A percentile compares a stretch with the other conserved stretches of the same genome.
phyloP scores from a whole-genome alignment of 2,888 invertebrate genomes.

The Kryphioiulus occultus region DNA sequence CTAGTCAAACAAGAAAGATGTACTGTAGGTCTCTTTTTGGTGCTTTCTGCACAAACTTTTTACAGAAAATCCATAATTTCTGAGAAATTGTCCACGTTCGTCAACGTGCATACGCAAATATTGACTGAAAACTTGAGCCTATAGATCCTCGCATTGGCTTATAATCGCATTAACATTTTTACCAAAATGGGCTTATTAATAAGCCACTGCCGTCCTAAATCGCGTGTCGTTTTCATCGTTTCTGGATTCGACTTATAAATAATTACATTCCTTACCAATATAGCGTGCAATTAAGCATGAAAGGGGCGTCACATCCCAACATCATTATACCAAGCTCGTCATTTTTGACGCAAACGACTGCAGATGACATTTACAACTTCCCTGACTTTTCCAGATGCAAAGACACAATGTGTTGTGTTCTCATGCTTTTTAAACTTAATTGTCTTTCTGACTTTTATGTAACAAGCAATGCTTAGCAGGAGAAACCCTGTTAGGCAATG shows the following conservation, averaged over 20 bases:
- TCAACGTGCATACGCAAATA: background rate
- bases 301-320: background rate
- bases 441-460: no score
- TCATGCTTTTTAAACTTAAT: no score
- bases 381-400: no score
- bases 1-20: background rate
- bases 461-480: no score
- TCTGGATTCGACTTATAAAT: background rate
- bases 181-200: background rate
- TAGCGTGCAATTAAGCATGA: conserved; percentile 12
- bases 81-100: background rate
- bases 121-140: background rate
- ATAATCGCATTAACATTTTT: background rate
- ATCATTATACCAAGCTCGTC: background rate
- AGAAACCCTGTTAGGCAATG: no score
- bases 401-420: no score
- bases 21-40: background rate
- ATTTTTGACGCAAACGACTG: background rate
- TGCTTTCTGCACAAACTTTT: background rate
- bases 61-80: background rate
- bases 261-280: background rate
- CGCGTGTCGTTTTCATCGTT: background rate
- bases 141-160: background rate
- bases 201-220: background rate
- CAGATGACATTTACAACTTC: no score